Conservation (phyloP, 2,888 invertebrate species). For the Meganola albula region DNA sequence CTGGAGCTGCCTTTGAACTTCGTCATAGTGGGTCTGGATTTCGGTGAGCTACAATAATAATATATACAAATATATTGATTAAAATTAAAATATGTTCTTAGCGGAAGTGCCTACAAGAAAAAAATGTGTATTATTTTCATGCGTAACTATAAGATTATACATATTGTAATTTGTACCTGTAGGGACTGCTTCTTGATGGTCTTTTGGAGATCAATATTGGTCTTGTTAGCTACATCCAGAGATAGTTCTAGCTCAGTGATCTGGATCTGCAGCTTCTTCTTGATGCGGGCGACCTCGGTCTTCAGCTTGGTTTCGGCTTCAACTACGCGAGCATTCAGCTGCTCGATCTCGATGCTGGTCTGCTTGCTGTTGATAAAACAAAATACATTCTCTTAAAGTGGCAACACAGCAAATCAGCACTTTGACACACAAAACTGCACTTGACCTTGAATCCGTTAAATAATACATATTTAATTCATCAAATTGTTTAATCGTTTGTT, state of each 20-base stretch:
- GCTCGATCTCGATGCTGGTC: slow-evolving; percentile 98
- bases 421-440: neutral
- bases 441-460: slow-evolving; percentile 82
- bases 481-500: slow-evolving; percentile 80
- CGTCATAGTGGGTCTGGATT: slow-evolving; percentile 97
- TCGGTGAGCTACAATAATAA: slow-evolving; percentile 81
- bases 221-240: slow-evolving; percentile 98
- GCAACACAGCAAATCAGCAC: neutral
- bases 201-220: slow-evolving; percentile 97
- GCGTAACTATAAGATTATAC: too few relatives aligned
- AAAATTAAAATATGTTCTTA: neutral
- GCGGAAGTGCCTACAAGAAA: neutral
- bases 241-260: slow-evolving; percentile 98
- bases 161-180: too few relatives aligned
- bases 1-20: slow-evolving; percentile 96
- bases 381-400: slow-evolving; percentile 5
- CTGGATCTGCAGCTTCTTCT: slow-evolving; percentile 99
- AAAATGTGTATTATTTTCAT: neutral
- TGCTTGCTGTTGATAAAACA: slow-evolving; percentile 85
- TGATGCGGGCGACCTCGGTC: slow-evolving; percentile 96
- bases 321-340: slow-evolving; percentile 94
- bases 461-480: slow-evolving; percentile 78
- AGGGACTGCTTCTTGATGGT: slow-evolving; percentile 98
- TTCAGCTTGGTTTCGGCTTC: slow-evolving; percentile 97
- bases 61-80: neutral